Conservation (phyloP, 2,888 invertebrate species). For the Apamea sordens region DNA sequence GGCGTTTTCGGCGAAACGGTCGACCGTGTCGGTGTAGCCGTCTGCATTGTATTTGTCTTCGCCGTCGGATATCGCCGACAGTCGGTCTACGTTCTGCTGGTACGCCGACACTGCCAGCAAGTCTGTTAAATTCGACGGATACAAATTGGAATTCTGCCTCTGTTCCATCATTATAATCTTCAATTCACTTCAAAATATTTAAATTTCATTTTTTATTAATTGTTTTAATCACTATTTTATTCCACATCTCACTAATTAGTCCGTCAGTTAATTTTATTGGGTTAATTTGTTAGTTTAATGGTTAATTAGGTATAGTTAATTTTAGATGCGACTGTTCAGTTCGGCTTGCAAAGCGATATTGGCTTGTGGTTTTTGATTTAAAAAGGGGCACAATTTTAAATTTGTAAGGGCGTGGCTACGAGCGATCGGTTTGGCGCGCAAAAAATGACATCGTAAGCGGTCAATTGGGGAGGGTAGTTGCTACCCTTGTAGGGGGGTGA, state of each 20-base stretch:
- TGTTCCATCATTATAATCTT: slow-evolving; percentile 83
- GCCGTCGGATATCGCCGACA: slow-evolving; percentile 75
- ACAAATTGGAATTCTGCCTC: slow-evolving; percentile 76
- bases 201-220: slow-evolving; percentile 51
- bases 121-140: slow-evolving; percentile 83
- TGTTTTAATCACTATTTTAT: slow-evolving; percentile 48
- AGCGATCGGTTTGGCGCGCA: slow-evolving; percentile 85
- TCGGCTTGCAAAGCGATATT: slow-evolving; percentile 76
- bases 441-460: slow-evolving; percentile 88
- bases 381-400: slow-evolving; percentile 81
- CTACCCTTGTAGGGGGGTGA: slow-evolving; percentile 76
- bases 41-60: slow-evolving; percentile 78
- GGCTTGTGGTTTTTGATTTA: slow-evolving; percentile 82
- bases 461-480: slow-evolving; percentile 84
- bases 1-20: slow-evolving; percentile 72
- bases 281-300: slow-evolving; percentile 61
- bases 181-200: slow-evolving; percentile 61
- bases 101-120: slow-evolving; percentile 80
- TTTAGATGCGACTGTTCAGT: slow-evolving; percentile 72
- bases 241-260: slow-evolving; percentile 58
- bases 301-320: slow-evolving; percentile 64
- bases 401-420: slow-evolving; percentile 83
- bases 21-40: slow-evolving; percentile 70
- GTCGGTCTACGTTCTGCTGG: slow-evolving; percentile 80
- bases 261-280: slow-evolving; percentile 70